Evolutionary conservation across 2,888 invertebrate species (phyloP), one percentile per base, ranked within the genome.

Genomic region (Drosophila atripex): DNA sequence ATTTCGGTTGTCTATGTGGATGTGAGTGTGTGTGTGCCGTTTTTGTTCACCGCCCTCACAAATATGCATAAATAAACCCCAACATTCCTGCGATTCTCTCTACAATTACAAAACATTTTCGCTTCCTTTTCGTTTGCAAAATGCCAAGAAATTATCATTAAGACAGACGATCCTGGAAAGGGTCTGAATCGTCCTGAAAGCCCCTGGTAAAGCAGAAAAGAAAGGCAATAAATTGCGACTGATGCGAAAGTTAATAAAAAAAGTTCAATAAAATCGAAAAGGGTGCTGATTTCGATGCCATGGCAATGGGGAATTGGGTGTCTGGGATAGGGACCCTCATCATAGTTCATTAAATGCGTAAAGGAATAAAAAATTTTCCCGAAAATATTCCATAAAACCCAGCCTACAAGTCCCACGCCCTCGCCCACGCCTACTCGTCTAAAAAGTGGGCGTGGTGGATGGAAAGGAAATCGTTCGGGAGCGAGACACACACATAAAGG

Each of bases 341-440:
- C 88, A 87, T 79, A 85, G 76, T 80, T 84, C 86, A 88, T 88
- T 88, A 87, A 88, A 88, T 86, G 79, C 76, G 76, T 66, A 78
- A 74, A 71, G 72, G 60, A 70, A 78, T 78, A 82, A 51, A 80
- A 77, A 78, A 75, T 77, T 64, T 47, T 39, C 28, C 28, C 50
- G 50, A 54, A 66, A 71, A 59, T 50, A 57, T 61, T 49, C 57
- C 71, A 71, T 54, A 71, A 71, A 57, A 58, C 41, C 47, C 70
- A 5, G 50, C 57, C 71, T 38, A 28, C 41, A 8, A 6, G 4
- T 8, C 39, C 28, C 3, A 28, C 39, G 39, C 4, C 38, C 39
- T 18, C 38, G 38, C 49, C 23, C 21, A 14, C 14, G 0, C n/a
- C 38, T 1, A 0, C 11, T 2, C 50, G 30, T 16, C 21, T 21